Base-by-base conservation (phyloP, 2,797 vertebrate species). In the Aplochiton taeniatus region DNA sequence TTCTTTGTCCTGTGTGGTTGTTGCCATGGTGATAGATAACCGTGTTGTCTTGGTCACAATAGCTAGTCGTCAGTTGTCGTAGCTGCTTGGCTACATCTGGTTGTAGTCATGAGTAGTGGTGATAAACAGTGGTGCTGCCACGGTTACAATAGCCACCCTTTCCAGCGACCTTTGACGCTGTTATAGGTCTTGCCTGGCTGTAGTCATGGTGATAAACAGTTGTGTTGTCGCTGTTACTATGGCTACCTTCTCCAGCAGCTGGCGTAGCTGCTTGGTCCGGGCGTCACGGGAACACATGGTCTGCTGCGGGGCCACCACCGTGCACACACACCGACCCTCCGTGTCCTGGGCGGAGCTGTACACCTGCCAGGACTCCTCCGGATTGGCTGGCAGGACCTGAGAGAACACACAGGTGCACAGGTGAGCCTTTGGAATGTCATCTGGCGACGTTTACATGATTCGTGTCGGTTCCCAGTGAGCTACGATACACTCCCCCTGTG, bases 281-380 rank as follows among this genome's bases (percentile, higher is more conserved):
- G 96, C 96, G 0, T 99, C 97, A 50, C 96, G 91, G 0, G 97
- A 98, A 56, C 97, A 99, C 90, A 96, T 94, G 4, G 93, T 94
- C 91, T 96, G 95, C 72, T 98, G 96, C 49, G 97, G 97, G 42
- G 97, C 96, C 18, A 98, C 95, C 76, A 98, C 97, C 0, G 96
- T 99, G 84, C 97, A 98, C 84, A 98, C 95, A 78, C 97, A 99
- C 63, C 97, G 92, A 54, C 97, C 97, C 66, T 97, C 97, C n/a
- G 94, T 93, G 87, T 98, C 96, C 82, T 98, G 97, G 68, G 97
- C 96, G 41, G 97, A 99, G 83, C 96, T 98, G 91, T 96, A 99
- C 41, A 99, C 96, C 92, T 98, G 97, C 97, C 97, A 99, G 66
- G 94, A 94, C 72, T 98, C 96, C 87, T 96, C 95, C 0, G 96